Conservation (phyloP, 2,113 vertebrate species). For the Telmatochromis brachygnathus region DNA sequence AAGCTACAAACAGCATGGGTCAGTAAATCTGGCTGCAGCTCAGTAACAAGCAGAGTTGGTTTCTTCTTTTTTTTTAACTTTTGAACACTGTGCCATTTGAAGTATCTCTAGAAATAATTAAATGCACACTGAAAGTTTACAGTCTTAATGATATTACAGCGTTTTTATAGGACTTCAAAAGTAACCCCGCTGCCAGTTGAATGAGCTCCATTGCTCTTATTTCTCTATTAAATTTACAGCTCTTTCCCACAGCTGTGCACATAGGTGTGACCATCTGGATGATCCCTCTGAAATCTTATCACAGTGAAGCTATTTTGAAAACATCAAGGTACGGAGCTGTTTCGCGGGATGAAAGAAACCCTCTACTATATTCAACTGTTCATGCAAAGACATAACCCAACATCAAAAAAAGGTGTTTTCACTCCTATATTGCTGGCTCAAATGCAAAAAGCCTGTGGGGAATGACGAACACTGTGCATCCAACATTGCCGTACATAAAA, state of each 20-base stretch:
- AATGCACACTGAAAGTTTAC: neutral
- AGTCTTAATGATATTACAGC: neutral
- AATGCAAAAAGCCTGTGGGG: conserved; percentile 6
- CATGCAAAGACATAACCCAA: neutral
- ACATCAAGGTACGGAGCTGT: neutral
- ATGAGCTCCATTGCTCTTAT: neutral
- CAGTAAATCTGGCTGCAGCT: neutral
- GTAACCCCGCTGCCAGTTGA: neutral
- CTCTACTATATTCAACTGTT: neutral
- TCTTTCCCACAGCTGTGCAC: conserved; percentile 10
- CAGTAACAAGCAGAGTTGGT: neutral
- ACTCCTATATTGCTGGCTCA: neutral
- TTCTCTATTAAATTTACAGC: neutral
- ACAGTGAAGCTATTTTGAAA: neutral
- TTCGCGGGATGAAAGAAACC: neutral
- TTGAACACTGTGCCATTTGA: neutral
- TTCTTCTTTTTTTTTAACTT: neutral
- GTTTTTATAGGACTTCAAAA: neutral
- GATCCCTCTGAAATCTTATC: neutral
- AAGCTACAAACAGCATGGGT: neutral
- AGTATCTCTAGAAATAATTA: neutral
- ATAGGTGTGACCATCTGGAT: conserved; percentile 40
- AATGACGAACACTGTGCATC: neutral
- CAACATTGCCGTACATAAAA: neutral
- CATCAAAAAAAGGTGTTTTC: neutral